A percentile compares a stretch with the other conserved stretches of the same genome.
These are phyloP conservation scores for Neodon shergylaensis DNA, from an alignment of 2,113 vertebrate genomes.

Conservation along the genomic window DNA sequence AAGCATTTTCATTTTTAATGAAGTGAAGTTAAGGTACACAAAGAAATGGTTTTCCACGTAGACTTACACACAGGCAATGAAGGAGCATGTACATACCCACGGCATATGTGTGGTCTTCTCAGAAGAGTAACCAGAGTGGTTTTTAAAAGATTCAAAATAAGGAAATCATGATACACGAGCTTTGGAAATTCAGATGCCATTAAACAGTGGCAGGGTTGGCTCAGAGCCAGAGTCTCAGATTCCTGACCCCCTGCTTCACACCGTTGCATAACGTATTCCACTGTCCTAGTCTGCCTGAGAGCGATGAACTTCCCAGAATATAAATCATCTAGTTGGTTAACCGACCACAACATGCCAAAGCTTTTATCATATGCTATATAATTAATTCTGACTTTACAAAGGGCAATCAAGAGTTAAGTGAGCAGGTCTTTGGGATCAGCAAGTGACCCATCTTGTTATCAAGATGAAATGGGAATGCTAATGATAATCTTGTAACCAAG, in stretches of 20 bases:
- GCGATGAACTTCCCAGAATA: background rate
- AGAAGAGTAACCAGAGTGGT: background rate
- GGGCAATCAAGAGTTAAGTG: constrained; percentile 63
- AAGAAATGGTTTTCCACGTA: background rate
- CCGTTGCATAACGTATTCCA: accelerated
- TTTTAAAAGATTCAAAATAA: background rate
- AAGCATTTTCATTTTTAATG: background rate
- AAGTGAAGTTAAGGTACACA: background rate
- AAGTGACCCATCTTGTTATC: constrained; percentile 77
- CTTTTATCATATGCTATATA: background rate
- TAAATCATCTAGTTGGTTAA: background rate
- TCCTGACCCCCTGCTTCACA: too few species aligned
- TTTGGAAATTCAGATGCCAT: background rate
- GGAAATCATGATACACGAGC: background rate
- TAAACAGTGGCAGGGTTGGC: background rate
- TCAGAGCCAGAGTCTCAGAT: background rate
- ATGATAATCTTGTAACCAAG: constrained; percentile 77
- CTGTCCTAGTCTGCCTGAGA: background rate
- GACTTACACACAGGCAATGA: too few species aligned
- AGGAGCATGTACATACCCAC: background rate
- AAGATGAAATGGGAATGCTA: constrained; percentile 76
- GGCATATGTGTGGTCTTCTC: background rate
- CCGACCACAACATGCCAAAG: background rate
- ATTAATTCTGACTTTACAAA: background rate
- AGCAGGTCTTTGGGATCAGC: constrained; percentile 61